Conservation (phyloP, 2,888 invertebrate genomes). For the Crematogaster levior region DNA sequence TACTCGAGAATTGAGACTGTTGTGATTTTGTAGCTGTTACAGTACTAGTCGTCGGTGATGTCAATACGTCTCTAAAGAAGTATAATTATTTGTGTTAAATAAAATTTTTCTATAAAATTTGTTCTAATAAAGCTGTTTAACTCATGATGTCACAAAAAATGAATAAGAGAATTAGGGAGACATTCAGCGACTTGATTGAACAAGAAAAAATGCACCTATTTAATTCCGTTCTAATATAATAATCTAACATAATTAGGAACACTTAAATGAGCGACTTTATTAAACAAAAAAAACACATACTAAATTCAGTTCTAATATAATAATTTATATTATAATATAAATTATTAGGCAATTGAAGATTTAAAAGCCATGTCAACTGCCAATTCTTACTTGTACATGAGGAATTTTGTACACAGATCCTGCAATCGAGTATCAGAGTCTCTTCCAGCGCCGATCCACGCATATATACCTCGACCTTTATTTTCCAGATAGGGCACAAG, state of each 20-base stretch:
- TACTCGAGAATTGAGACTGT: conserved; percentile 62
- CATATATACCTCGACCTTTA: conserved; percentile 88
- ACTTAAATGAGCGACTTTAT: too few relatives aligned
- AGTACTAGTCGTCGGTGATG: conserved; percentile 65
- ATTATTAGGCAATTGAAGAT: neutral
- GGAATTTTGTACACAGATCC: conserved; percentile 93
- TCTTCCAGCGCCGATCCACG: conserved; percentile 97
- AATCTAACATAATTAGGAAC: neutral
- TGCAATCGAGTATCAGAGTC: conserved; percentile 93
- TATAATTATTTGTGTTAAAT: conserved; percentile 18
- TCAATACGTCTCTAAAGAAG: conserved; percentile 78
- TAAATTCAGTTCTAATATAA: too few relatives aligned
- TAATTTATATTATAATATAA: neutral
- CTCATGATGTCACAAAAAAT: neutral
- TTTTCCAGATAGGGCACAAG: conserved; percentile 84
- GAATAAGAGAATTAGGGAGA: neutral
- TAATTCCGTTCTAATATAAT: neutral
- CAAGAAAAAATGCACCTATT: neutral
- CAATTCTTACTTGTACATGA: conserved; percentile 87
- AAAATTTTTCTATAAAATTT: neutral
- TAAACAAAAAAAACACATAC: too few relatives aligned
- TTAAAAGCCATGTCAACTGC: neutral
- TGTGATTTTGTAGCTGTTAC: conserved; percentile 67
- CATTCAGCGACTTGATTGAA: neutral
- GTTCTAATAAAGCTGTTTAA: neutral